Evolutionary conservation across 2,888 invertebrate species (phyloP).

Genomic region (Icerya purchasi): DNA sequence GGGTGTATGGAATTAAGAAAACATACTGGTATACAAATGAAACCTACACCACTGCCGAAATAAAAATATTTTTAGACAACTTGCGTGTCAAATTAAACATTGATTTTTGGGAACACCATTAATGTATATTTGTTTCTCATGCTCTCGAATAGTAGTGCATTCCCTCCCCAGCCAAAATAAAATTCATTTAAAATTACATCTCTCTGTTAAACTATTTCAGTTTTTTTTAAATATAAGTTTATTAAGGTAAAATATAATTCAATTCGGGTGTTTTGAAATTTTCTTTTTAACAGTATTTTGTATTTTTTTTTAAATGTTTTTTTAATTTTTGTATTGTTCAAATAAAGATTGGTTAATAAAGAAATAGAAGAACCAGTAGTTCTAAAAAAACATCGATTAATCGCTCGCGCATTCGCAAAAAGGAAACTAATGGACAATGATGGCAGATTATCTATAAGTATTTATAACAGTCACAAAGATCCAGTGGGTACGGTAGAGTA

Average conservation of each 20-base stretch:
- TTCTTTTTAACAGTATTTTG: not conserved
- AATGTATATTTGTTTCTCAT: too few relatives aligned
- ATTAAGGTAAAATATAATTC: not conserved
- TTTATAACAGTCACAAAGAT: constrained; percentile 70
- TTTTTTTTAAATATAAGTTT: not conserved
- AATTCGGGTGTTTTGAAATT: not conserved
- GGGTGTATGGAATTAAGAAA: too few relatives aligned
- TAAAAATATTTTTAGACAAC: too few relatives aligned
- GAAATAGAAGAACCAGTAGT: constrained; percentile 45
- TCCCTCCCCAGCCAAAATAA: too few relatives aligned
- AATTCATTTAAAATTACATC: too few relatives aligned
- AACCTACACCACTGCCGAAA: too few relatives aligned
- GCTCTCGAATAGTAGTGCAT: too few relatives aligned
- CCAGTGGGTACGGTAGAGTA: constrained; percentile 39
- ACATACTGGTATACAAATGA: too few relatives aligned
- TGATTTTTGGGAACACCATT: too few relatives aligned
- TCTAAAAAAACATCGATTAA: constrained; percentile 67
- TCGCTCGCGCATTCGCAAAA: constrained; percentile 74
- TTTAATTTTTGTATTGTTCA: constrained; percentile 11
- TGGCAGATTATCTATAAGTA: constrained; percentile 66
- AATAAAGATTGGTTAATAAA: constrained; percentile 44
- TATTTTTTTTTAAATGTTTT: constrained; percentile 10
- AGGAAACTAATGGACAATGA: constrained; percentile 60
- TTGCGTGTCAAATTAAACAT: too few relatives aligned
- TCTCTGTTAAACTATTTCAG: not conserved